Evolutionary conservation across 2,113 vertebrate genomes (phyloP), one percentile per base, ranked within the genome.

Genomic region (Ictalurus punctatus): DNA sequence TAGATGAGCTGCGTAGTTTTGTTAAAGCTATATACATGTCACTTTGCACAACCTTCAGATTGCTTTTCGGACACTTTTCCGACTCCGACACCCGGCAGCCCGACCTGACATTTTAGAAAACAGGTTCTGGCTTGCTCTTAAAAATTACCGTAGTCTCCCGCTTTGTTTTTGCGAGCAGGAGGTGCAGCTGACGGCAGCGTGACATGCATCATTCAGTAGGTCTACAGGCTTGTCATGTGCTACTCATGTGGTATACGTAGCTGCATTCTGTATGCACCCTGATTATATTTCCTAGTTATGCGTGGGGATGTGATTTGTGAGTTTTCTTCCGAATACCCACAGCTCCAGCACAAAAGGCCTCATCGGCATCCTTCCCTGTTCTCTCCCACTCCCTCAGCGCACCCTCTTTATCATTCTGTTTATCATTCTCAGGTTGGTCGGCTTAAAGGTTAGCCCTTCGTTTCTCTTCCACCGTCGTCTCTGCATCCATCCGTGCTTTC

Each of bases 321-420:
- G 86, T 85, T 80, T 87, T 84, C 58, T 73, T 73, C 69, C 84
- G 65, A 81, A 88, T 89, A 90, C 86, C 86, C 86, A 90, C 87
- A 71, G 65, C 19, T 63, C n/a, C 65, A 69, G 8, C 78, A 91
- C 89, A 92, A 90, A 83, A 84, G 74, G 34, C 54, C 40, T 88
- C 88, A 90, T 84, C 65, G 34, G 85, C 80, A 54, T 58, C 80
- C n/a, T 54, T 48, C 34, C 13, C 37, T 56, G 37, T 80, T 73
- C 48, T 58, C 34, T 44, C 21, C 23, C 61, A 21, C 65, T 73
- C 52, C 37, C 83, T 89, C 27, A 16, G 14, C 81, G 58, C 65
- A 48, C 48, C 63, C 67, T 71, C 58, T 90, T 85, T 89, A 85
- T 90, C 78, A 52, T 69, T 65, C 34, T 80, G 78, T 82, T 25